Conservation (phyloP, 1,140 invertebrate genomes). For the Babylonia areolata region DNA sequence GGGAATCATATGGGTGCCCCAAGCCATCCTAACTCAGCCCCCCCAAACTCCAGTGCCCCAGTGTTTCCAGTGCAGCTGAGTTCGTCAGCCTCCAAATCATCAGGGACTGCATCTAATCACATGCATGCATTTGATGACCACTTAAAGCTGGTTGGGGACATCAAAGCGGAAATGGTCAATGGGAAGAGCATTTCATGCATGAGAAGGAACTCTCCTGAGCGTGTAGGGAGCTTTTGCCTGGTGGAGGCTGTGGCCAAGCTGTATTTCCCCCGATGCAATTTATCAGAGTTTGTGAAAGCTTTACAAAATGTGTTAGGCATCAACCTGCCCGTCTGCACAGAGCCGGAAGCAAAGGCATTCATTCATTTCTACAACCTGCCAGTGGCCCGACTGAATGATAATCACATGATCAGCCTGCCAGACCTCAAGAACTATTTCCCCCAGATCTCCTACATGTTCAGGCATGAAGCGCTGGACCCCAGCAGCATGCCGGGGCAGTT, state of each 20-base stretch:
- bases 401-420: slow-evolving; percentile 69
- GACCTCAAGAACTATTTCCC: slow-evolving; percentile 69
- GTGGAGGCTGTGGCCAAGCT: slow-evolving; percentile 72
- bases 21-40: neutral
- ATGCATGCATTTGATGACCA: slow-evolving; percentile 4
- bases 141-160: slow-evolving; percentile 39
- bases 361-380: slow-evolving; percentile 72
- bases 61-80: slow-evolving; percentile 16
- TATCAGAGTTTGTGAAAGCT: slow-evolving; percentile 69
- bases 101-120: neutral
- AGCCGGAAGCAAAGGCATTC: slow-evolving; percentile 69
- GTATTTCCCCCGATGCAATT: slow-evolving; percentile 69
- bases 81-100: neutral
- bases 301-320: slow-evolving; percentile 67
- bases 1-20: neutral
- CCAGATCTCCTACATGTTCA: slow-evolving; percentile 69
- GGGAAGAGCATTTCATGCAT: slow-evolving; percentile 72
- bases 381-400: slow-evolving; percentile 67
- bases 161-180: slow-evolving; percentile 64
- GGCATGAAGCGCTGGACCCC: slow-evolving; percentile 26
- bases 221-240: slow-evolving; percentile 64
- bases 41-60: neutral
- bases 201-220: slow-evolving; percentile 49
- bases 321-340: slow-evolving; percentile 63
- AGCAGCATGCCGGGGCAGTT: neutral